A percentile compares a stretch with the other conserved stretches of the same genome.
phyloP scores from a whole-genome alignment of 2,113 vertebrate species.

The Raphicerus campestris region DNA sequence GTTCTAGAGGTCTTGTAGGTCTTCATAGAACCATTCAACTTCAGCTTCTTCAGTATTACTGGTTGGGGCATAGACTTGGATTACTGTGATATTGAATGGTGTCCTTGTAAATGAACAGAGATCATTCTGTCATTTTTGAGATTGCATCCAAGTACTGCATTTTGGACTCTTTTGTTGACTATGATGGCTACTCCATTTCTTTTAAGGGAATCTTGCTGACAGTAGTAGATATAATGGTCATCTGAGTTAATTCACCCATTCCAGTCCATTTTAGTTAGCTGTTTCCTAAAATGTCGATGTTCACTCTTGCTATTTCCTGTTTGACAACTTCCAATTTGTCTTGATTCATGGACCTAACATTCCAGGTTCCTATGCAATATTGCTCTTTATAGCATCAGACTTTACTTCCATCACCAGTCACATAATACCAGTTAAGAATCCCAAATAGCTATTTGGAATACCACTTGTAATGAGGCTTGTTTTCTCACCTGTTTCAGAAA shows the following conservation, averaged over 20 bases:
- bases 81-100: neutral
- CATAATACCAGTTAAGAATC: neutral
- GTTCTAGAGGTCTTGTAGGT: neutral
- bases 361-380: neutral
- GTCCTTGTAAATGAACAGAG: neutral
- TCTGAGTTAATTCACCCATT: neutral
- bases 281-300: neutral
- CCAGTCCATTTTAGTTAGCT: neutral
- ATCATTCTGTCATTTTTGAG: neutral
- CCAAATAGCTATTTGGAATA: neutral
- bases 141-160: neutral
- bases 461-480: neutral
- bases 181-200: neutral
- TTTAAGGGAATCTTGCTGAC: neutral
- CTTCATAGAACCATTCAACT: neutral
- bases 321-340: neutral
- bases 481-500: neutral
- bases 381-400: neutral
- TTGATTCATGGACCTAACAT: neutral
- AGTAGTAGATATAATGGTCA: neutral
- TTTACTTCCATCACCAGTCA: neutral
- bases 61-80: neutral
- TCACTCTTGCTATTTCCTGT: neutral
- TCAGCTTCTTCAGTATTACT: neutral
- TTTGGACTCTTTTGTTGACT: neutral